Conservation (phyloP, 2,797 vertebrate genomes). For the Karalla daura region DNA sequence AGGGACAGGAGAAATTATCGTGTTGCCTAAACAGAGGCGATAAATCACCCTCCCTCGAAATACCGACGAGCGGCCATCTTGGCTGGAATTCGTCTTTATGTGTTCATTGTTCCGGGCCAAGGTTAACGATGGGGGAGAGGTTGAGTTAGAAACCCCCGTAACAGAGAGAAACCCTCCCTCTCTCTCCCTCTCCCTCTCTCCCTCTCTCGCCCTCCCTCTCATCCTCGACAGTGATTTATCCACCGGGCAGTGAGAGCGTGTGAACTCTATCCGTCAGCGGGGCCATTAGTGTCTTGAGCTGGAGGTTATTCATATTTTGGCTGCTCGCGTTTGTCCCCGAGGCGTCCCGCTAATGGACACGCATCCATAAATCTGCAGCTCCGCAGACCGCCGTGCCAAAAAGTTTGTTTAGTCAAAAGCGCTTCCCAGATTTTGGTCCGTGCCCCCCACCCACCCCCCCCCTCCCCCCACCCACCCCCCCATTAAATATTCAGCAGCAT, state of each 20-base stretch:
- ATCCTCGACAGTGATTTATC: constrained; percentile 61
- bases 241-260: constrained; percentile 30
- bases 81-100: constrained; percentile 60
- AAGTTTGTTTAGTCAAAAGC: constrained; percentile 1
- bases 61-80: constrained; percentile 58
- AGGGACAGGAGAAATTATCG: constrained; percentile 78
- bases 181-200: no score
- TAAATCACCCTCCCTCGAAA: constrained; percentile 72
- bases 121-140: constrained; percentile 52
- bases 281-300: constrained; percentile 39
- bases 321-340: constrained; percentile 35
- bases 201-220: constrained; percentile 31
- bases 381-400: neutral
- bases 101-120: constrained; percentile 54
- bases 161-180: no score
- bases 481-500: constrained; percentile 3
- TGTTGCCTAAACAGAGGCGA: constrained; percentile 71
- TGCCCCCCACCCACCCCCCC: no score
- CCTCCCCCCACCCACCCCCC: no score
- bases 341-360: constrained; percentile 28
- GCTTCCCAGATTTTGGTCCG: neutral
- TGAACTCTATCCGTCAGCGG: constrained; percentile 49
- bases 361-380: neutral
- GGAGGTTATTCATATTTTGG: constrained; percentile 35
- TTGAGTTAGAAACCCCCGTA: constrained; percentile 55